These are phyloP conservation scores for Pterostichus madidus DNA, from an alignment of 2,888 invertebrate genomes.

Conservation along the genomic window DNA sequence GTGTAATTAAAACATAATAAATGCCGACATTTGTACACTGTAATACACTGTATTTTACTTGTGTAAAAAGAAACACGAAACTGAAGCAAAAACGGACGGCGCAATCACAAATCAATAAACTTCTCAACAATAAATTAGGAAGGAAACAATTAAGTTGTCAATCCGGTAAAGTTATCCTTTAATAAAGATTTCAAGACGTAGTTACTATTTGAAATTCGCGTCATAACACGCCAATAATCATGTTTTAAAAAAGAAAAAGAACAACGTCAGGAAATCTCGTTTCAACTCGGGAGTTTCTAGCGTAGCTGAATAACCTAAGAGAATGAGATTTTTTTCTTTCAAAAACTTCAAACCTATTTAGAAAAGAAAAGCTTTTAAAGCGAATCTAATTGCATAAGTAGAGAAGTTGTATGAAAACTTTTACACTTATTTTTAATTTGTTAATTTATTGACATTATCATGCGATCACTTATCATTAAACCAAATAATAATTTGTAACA, in stretches of 20 bases:
- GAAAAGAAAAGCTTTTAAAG: conserved; percentile 51
- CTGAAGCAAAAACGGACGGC: neutral
- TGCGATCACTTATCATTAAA: too few relatives aligned
- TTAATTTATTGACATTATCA: conserved; percentile 41
- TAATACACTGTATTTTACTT: neutral
- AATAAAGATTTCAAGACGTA: conserved; percentile 44
- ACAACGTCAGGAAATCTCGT: conserved; percentile 43
- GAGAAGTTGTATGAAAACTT: conserved; percentile 28
- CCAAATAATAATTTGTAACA: too few relatives aligned
- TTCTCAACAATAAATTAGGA: conserved; percentile 51
- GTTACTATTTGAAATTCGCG: conserved; percentile 45
- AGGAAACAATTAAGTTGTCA: conserved; percentile 57
- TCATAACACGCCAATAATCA: conserved; percentile 55
- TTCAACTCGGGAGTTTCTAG: conserved; percentile 41
- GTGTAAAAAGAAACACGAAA: conserved; percentile 15
- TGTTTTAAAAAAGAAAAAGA: conserved; percentile 42
- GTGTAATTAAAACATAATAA: too few relatives aligned
- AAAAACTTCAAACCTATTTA: conserved; percentile 51
- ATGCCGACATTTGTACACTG: too few relatives aligned
- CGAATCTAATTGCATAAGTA: conserved; percentile 52
- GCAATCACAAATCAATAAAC: conserved; percentile 53
- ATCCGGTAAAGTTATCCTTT: conserved; percentile 45
- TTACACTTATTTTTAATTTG: conserved; percentile 24
- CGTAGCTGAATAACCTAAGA: conserved; percentile 29
- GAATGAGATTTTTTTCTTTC: conserved; percentile 33